phyloP scores from a whole-genome alignment of 2,888 invertebrate genomes.

The Cheilosia pagana region DNA sequence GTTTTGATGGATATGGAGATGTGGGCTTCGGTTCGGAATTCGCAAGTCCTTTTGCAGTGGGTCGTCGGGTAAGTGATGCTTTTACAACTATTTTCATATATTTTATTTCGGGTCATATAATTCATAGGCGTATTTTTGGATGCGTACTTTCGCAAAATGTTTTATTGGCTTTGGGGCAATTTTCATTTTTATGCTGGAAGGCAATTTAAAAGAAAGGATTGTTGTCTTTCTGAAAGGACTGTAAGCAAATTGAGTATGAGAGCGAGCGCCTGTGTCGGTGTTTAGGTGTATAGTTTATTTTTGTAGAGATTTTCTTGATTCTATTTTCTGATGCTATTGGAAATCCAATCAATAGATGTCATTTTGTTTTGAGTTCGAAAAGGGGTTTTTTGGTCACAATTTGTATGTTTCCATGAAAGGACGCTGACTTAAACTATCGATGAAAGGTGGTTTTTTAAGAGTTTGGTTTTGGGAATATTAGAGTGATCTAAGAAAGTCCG shows the following conservation, averaged over 20 bases:
- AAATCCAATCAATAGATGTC: neutral
- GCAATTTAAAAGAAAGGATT: slow-evolving; percentile 67
- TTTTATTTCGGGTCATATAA: slow-evolving; percentile 72
- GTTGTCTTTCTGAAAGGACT: slow-evolving; percentile 39
- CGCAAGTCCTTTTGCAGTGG: slow-evolving; percentile 2
- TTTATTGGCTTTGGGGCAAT: slow-evolving; percentile 61
- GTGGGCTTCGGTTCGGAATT: slow-evolving; percentile 28
- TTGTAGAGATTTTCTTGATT: slow-evolving; percentile 18
- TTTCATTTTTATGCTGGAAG: slow-evolving; percentile 64
- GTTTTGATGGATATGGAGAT: slow-evolving; percentile 69
- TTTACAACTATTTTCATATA: slow-evolving; percentile 70
- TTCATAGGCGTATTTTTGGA: slow-evolving; percentile 52
- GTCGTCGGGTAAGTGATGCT: slow-evolving; percentile 53
- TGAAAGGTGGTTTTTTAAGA: too few relatives aligned
- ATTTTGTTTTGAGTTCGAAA: too few relatives aligned
- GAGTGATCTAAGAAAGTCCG: too few relatives aligned
- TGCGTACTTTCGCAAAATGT: slow-evolving; percentile 71
- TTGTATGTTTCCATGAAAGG: too few relatives aligned
- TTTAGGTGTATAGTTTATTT: slow-evolving; percentile 8
- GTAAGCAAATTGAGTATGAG: slow-evolving; percentile 36
- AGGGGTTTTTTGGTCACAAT: too few relatives aligned
- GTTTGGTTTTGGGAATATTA: too few relatives aligned
- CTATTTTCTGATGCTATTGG: neutral
- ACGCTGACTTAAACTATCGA: too few relatives aligned
- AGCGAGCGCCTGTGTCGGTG: neutral